These are phyloP conservation scores for Lordiphosa andalusiaca DNA, from an alignment of 2,888 invertebrate species.

Conservation along the genomic window DNA sequence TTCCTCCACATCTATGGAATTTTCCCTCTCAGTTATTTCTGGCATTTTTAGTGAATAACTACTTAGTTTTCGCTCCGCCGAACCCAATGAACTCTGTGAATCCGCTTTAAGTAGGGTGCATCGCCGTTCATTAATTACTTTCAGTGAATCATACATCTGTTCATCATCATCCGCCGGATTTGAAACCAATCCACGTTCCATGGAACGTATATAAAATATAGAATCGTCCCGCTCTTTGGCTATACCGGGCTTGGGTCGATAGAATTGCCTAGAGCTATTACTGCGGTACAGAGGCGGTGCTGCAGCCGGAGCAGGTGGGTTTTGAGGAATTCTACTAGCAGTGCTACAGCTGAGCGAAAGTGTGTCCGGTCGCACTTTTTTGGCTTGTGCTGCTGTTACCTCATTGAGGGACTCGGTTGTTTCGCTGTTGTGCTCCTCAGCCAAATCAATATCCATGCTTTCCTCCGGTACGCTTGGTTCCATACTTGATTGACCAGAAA, in stretches of 20 bases:
- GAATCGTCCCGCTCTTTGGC: constrained; percentile 77
- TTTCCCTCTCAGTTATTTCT: constrained; percentile 63
- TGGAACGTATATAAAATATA: constrained; percentile 73
- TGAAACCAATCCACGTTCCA: constrained; percentile 48
- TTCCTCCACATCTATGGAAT: constrained; percentile 60
- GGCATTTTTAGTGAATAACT: constrained; percentile 67
- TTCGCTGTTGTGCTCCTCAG: constrained; percentile 39
- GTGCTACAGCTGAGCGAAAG: constrained; percentile 57
- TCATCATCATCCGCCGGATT: constrained; percentile 51
- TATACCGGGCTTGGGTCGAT: constrained; percentile 76
- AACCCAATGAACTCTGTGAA: constrained; percentile 76
- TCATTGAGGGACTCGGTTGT: constrained; percentile 33
- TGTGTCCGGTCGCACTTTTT: constrained; percentile 76
- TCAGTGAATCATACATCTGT: constrained; percentile 78
- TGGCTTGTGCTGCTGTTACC: constrained; percentile 50
- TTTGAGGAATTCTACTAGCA: constrained; percentile 20
- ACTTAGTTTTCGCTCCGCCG: constrained; percentile 70
- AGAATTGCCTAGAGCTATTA: constrained; percentile 79
- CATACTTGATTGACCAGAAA: constrained; percentile 80
- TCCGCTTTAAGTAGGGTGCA: constrained; percentile 77
- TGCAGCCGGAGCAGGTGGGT: constrained; percentile 16
- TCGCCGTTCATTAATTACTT: constrained; percentile 79
- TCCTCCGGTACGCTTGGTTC: constrained; percentile 80
- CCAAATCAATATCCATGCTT: constrained; percentile 44
- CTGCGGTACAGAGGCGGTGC: constrained; percentile 70